Evolutionary conservation across 2,797 vertebrate genomes (phyloP).

Genomic region (Trachurus trachurus): DNA sequence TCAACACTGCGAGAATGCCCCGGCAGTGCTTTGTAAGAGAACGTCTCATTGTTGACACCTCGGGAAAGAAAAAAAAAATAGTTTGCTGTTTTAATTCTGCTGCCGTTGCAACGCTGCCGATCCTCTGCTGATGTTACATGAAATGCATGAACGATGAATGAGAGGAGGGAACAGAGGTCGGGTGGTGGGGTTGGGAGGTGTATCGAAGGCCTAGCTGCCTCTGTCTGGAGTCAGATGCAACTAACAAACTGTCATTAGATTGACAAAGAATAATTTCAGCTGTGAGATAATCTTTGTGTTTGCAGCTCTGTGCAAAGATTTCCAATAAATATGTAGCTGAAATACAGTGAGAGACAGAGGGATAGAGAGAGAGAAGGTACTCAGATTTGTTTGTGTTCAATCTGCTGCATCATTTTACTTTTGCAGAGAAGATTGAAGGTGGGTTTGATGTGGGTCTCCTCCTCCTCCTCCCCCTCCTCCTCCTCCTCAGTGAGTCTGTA

Average conservation of each 20-base stretch:
- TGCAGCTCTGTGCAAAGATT: constrained; percentile 49
- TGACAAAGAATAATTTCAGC: constrained; percentile 45
- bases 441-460: constrained; percentile 2
- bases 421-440: not conserved
- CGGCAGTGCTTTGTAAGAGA: constrained; percentile 34
- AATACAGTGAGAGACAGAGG: constrained; percentile 21
- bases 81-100: constrained; percentile 20
- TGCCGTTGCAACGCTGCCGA: constrained; percentile 13
- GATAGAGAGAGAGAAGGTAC: not conserved
- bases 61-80: not conserved
- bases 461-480: not conserved
- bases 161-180: constrained; percentile 7
- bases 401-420: constrained; percentile 16
- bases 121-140: not conserved
- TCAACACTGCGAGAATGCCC: constrained; percentile 48
- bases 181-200: not conserved
- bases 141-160: not conserved
- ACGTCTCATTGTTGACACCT: constrained; percentile 33
- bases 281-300: constrained; percentile 51
- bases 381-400: constrained; percentile 18
- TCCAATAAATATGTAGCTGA: constrained; percentile 57
- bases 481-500: constrained; percentile 15
- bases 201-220: not conserved
- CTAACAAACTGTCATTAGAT: constrained; percentile 30
- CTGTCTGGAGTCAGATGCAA: constrained; percentile 25